A percentile compares a stretch with the other conserved stretches of the same genome.
phyloP scores from a whole-genome alignment of 2,888 invertebrate species.

The Tanypteryx hageni region DNA sequence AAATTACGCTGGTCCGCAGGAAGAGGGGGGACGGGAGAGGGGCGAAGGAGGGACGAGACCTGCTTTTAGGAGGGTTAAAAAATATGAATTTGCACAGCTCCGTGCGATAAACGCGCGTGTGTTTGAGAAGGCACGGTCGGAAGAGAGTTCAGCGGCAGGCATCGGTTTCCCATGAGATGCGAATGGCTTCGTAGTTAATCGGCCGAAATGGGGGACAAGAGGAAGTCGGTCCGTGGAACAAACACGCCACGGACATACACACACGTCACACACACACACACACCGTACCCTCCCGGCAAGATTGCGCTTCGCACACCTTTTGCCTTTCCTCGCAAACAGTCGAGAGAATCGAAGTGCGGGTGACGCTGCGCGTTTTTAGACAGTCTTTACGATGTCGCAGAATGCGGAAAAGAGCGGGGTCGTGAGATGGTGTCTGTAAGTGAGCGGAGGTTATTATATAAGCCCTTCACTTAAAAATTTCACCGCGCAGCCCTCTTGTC shows the following conservation, averaged over 20 bases:
- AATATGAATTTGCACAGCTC: slow-evolving; percentile 46
- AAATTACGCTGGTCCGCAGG: neutral
- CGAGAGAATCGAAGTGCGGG: neutral
- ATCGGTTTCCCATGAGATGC: slow-evolving; percentile 58
- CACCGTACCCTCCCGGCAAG: neutral
- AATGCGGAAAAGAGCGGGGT: neutral
- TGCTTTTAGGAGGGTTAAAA: slow-evolving; percentile 22
- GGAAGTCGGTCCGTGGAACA: neutral
- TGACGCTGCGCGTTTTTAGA: slow-evolving; percentile 3
- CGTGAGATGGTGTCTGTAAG: neutral
- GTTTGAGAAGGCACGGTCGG: slow-evolving; percentile 22
- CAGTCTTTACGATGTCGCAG: neutral
- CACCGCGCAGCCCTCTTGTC: neutral
- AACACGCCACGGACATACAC: neutral
- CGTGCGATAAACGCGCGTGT: slow-evolving; percentile 49
- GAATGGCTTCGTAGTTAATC: slow-evolving; percentile 31
- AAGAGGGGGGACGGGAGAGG: neutral
- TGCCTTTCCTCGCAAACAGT: slow-evolving; percentile 16
- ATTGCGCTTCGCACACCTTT: slow-evolving; percentile 39
- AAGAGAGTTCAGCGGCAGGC: neutral
- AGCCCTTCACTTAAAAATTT: neutral
- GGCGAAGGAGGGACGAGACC: neutral
- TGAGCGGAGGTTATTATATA: neutral
- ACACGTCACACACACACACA: no score
- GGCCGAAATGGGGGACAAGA: neutral